A percentile compares a stretch with the other conserved stretches of the same genome.
These are phyloP conservation scores for Trissolcus basalis DNA, from an alignment of 1,140 invertebrate species.

Conservation along the genomic window DNA sequence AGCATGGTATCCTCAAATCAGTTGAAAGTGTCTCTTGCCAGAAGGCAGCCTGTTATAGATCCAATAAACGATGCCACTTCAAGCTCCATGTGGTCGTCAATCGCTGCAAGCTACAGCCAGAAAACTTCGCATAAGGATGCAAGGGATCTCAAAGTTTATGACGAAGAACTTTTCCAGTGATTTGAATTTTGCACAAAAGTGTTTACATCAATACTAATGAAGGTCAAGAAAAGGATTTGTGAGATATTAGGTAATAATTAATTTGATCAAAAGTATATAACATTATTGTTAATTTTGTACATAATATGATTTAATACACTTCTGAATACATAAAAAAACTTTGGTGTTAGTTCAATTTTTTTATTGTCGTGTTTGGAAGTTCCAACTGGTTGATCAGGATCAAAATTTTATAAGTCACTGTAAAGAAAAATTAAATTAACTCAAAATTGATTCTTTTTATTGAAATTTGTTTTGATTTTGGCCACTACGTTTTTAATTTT, in stretches of 20 bases:
- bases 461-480: too few relatives aligned
- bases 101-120: constrained; percentile 88
- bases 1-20: constrained; percentile 86
- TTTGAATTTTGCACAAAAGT: too few relatives aligned
- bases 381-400: constrained; percentile 33
- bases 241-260: too few relatives aligned
- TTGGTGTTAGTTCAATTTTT: too few relatives aligned
- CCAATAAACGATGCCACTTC: constrained; percentile 86
- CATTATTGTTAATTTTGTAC: too few relatives aligned
- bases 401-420: constrained; percentile 38
- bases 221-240: not conserved
- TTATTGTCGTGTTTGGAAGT: constrained; percentile 7
- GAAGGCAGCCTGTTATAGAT: constrained; percentile 88
- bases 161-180: constrained; percentile 79
- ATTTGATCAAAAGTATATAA: too few relatives aligned
- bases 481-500: too few relatives aligned
- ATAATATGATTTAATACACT: too few relatives aligned
- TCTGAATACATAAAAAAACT: too few relatives aligned
- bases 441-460: too few relatives aligned
- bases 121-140: constrained; percentile 87
- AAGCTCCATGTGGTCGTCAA: constrained; percentile 86
- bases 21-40: constrained; percentile 87
- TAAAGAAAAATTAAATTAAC: constrained; percentile 17
- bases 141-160: constrained; percentile 82
- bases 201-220: not conserved